Evolutionary conservation across 2,797 vertebrate species (phyloP).

Genomic region (Falco rusticolus): DNA sequence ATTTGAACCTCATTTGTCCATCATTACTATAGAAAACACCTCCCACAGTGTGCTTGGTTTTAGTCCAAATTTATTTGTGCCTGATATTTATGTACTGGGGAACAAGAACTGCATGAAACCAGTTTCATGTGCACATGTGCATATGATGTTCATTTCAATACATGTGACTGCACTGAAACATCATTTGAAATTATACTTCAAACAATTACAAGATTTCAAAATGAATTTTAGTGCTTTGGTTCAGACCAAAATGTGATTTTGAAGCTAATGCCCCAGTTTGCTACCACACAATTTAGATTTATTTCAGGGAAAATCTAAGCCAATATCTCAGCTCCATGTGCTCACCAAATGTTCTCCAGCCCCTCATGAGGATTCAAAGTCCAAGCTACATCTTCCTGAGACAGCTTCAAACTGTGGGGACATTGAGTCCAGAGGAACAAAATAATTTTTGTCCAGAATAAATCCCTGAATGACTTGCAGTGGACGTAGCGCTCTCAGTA

Average conservation of each 20-base stretch:
- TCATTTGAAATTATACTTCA: neutral
- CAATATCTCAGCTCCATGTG: neutral
- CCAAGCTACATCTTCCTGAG: neutral
- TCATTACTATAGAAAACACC: neutral
- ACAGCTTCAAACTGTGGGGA: neutral
- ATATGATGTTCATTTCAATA: neutral
- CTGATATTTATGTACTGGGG: neutral
- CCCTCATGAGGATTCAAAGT: neutral
- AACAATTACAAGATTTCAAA: neutral
- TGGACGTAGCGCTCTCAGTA: neutral
- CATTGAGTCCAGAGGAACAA: neutral
- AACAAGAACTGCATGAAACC: neutral
- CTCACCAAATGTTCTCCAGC: neutral
- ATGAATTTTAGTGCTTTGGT: neutral
- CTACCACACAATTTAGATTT: neutral
- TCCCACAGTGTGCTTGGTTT: neutral
- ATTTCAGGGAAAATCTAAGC: neutral
- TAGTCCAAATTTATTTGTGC: neutral
- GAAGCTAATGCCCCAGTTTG: neutral
- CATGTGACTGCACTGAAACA: neutral
- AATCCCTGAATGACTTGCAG: neutral
- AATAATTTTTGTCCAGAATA: neutral
- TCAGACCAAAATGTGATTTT: neutral
- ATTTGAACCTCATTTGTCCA: neutral
- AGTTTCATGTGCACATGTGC: neutral